Percentiles rank a stretch among this genome's conserved stretches.
Evolutionary conservation across 2,113 vertebrate species (phyloP).

Genomic region (Varanus komodoensis): DNA sequence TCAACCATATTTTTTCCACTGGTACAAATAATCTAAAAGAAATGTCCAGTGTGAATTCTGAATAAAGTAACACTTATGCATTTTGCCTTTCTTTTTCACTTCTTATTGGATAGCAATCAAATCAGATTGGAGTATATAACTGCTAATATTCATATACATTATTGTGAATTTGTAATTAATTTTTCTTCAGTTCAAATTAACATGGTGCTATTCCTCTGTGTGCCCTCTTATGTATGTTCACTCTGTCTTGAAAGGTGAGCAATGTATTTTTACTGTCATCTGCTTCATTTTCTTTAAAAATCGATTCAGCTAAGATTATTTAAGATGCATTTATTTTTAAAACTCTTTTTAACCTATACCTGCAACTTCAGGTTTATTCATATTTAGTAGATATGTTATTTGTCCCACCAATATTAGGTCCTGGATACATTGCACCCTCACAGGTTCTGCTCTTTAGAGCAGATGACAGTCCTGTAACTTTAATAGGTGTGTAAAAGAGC

Average conservation of each 20-base stretch:
- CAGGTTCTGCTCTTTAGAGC: too few relatives aligned
- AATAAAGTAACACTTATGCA: background rate
- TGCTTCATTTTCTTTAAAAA: constrained; percentile 27
- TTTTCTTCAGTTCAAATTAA: constrained; percentile 29
- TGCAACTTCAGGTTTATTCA: background rate
- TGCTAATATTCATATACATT: background rate
- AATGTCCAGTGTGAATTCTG: accelerated
- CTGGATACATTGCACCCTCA: too few relatives aligned
- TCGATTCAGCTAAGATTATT: background rate
- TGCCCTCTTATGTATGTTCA: constrained; percentile 56
- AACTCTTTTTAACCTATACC: background rate
- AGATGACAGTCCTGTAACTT: background rate
- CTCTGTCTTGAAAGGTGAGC: constrained; percentile 26
- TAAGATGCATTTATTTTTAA: background rate
- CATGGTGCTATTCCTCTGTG: constrained; percentile 33
- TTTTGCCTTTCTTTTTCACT: background rate
- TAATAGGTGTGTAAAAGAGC: background rate
- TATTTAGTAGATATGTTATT: background rate
- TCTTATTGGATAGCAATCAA: background rate
- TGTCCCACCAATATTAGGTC: constrained; percentile 3
- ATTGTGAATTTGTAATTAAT: constrained; percentile 9
- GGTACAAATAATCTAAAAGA: background rate
- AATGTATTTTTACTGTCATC: background rate
- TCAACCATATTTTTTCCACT: constrained; percentile 11
- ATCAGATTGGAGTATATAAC: background rate